phyloP scores from a whole-genome alignment of 2,797 vertebrate genomes.

The Tiaroga cobitis region DNA sequence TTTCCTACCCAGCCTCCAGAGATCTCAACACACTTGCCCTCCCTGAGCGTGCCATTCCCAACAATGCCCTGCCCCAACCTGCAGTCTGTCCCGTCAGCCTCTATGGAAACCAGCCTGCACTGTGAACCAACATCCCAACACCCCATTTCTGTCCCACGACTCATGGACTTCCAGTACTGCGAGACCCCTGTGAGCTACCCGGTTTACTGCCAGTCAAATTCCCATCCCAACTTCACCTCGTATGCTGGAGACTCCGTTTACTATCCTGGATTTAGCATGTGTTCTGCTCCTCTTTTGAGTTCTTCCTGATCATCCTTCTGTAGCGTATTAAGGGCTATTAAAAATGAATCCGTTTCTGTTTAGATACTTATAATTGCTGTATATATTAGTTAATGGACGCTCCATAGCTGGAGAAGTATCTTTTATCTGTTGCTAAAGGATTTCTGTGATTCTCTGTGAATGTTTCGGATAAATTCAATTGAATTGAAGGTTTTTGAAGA shows the following conservation, averaged over 20 bases:
- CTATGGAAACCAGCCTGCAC: conserved; percentile 81
- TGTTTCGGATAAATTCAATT: conserved; percentile 19
- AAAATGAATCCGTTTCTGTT: not conserved
- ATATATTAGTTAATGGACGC: conserved; percentile 31
- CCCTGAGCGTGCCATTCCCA: conserved; percentile 43
- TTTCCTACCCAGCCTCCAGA: conserved; percentile 52
- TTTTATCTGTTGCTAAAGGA: conserved; percentile 32
- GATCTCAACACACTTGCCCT: conserved; percentile 47
- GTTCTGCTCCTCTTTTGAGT: conserved; percentile 85
- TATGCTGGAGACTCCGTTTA: conserved; percentile 79
- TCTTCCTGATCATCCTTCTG: conserved; percentile 76
- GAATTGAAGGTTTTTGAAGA: conserved; percentile 6
- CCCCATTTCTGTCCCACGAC: conserved; percentile 85
- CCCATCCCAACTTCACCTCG: conserved; percentile 56
- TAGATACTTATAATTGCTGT: conserved; percentile 23
- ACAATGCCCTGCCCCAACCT: conserved; percentile 37
- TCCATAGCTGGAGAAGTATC: conserved; percentile 17
- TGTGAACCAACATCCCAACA: conserved; percentile 85
- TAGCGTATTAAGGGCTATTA: not conserved
- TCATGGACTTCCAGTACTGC: conserved; percentile 87
- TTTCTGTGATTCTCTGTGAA: conserved; percentile 12
- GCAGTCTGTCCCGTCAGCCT: conserved; percentile 68
- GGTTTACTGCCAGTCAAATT: conserved; percentile 69
- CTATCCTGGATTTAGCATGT: conserved; percentile 78
- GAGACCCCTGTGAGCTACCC: conserved; percentile 86